These are phyloP conservation scores for Palythoa heliodiscus DNA, from an alignment of 92 coral and sea anemone genomes.

Conservation along the genomic window DNA sequence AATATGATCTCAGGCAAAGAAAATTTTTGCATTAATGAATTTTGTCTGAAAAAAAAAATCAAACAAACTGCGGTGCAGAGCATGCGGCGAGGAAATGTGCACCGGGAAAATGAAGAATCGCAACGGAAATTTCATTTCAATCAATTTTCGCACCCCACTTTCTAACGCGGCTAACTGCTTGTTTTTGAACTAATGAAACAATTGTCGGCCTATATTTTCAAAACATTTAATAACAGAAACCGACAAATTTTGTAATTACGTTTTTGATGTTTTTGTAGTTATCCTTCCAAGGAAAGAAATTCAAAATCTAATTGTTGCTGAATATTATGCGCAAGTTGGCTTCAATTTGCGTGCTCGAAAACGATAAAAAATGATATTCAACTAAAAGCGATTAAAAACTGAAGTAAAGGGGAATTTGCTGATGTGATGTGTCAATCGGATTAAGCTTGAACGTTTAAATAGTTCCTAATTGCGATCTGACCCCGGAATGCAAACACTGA, in stretches of 20 bases:
- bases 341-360: background rate
- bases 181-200: background rate
- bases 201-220: background rate
- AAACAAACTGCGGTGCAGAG: too few species aligned
- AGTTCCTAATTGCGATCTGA: background rate
- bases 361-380: background rate
- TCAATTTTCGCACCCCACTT: background rate
- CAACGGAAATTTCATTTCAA: slow-evolving; percentile 15
- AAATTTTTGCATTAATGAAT: background rate
- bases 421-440: slow-evolving; percentile 36
- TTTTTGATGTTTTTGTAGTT: background rate
- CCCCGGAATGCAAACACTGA: slow-evolving; percentile 24
- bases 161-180: background rate
- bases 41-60: too few species aligned
- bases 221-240: background rate
- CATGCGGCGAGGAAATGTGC: slow-evolving; percentile 6
- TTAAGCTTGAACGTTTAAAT: slow-evolving; percentile 10
- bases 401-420: background rate
- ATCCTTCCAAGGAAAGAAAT: background rate
- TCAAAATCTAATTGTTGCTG: background rate
- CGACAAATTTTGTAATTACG: background rate
- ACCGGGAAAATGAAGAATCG: background rate
- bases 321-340: background rate
- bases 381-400: background rate
- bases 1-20: background rate